Percentiles rank a stretch among this genome's conserved stretches.
These are phyloP conservation scores for Fundulus diaphanus DNA, from an alignment of 2,797 vertebrate genomes.

Conservation along the genomic window DNA sequence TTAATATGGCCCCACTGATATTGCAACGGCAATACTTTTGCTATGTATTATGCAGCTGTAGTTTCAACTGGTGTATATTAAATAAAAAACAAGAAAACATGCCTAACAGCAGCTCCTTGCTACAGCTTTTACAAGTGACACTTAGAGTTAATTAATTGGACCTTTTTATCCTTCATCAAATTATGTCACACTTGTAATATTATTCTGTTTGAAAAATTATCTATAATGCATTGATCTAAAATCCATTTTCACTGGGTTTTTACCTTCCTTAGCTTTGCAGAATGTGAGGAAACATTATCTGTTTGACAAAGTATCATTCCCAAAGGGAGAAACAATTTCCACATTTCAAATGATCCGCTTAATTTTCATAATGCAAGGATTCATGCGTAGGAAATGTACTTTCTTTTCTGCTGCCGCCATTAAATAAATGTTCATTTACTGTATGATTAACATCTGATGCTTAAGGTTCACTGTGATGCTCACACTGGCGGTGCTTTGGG, in stretches of 20 bases:
- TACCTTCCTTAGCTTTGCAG: constrained; percentile 19
- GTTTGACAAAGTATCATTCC: constrained; percentile 26
- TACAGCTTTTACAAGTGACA: neutral
- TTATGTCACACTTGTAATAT: neutral
- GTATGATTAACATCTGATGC: neutral
- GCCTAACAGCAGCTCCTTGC: neutral
- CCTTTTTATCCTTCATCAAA: neutral
- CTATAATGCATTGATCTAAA: constrained; percentile 56
- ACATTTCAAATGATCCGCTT: constrained; percentile 33
- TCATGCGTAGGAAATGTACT: constrained; percentile 14
- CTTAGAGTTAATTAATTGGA: neutral
- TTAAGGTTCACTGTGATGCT: constrained; percentile 1
- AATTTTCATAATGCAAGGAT: constrained; percentile 21
- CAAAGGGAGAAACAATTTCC: constrained; percentile 12
- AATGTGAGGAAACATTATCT: constrained; percentile 42
- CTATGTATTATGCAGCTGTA: neutral
- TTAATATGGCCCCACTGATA: neutral
- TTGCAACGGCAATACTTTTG: neutral
- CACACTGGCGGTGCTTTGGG: constrained; percentile 16
- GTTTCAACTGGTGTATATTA: neutral
- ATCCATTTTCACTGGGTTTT: constrained; percentile 42
- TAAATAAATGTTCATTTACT: neutral
- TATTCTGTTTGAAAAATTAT: neutral
- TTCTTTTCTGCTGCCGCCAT: neutral
- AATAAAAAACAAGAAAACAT: neutral